Conservation (phyloP, 2,888 invertebrate genomes). For the Sphaeridia pumilis region DNA sequence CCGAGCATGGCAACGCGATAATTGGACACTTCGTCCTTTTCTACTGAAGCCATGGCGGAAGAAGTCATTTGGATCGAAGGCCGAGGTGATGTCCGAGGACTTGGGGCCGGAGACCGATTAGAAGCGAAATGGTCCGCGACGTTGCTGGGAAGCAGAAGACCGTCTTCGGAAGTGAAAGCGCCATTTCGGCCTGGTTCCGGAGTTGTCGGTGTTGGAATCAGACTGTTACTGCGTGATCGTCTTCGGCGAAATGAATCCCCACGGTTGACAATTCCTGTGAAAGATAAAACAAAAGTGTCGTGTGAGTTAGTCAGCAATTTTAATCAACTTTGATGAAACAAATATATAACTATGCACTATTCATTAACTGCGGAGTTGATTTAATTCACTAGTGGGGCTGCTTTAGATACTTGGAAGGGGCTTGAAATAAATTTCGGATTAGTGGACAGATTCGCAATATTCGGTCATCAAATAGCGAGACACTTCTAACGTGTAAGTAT, state of each 20-base stretch:
- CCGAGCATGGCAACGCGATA: conserved; percentile 66
- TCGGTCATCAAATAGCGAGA: too few relatives aligned
- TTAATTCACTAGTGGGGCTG: too few relatives aligned
- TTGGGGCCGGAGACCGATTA: conserved; percentile 42
- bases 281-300: conserved; percentile 9
- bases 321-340: too few relatives aligned
- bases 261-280: conserved; percentile 74
- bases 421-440: too few relatives aligned
- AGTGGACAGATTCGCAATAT: too few relatives aligned
- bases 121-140: conserved; percentile 2
- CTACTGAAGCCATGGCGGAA: conserved; percentile 6
- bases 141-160: conserved; percentile 27
- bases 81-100: conserved; percentile 37
- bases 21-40: conserved; percentile 38
- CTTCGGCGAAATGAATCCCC: conserved; percentile 86
- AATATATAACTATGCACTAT: too few relatives aligned
- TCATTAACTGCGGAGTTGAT: too few relatives aligned
- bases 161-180: conserved; percentile 34
- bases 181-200: conserved; percentile 24
- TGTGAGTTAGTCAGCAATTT: too few relatives aligned
- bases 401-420: too few relatives aligned
- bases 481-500: too few relatives aligned
- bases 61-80: conserved; percentile 17
- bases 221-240: conserved; percentile 68
- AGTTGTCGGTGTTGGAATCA: conserved; percentile 48